A percentile compares a stretch with the other conserved stretches of the same genome.
phyloP scores from a whole-genome alignment of 2,888 invertebrate genomes.

The Phragmatobia fuliginosa region DNA sequence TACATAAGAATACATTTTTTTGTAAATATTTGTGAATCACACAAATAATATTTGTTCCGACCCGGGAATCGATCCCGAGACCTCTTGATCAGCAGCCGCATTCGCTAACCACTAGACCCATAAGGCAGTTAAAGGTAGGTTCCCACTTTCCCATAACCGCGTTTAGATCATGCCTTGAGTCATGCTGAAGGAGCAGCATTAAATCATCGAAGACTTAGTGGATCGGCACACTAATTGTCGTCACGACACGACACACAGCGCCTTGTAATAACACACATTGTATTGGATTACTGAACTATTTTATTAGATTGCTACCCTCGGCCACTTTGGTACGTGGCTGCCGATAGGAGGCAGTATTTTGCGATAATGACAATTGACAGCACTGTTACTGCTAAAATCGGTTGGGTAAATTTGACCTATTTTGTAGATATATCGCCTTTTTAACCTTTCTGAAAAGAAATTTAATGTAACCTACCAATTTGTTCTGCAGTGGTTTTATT shows the following conservation, averaged over 20 bases:
- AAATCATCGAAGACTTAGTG: slow-evolving; percentile 60
- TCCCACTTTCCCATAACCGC: neutral
- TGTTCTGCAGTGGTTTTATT: too few species aligned
- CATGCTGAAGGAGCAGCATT: slow-evolving; percentile 38
- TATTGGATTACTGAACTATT: slow-evolving; percentile 22
- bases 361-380: slow-evolving; percentile 16
- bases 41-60: too few species aligned
- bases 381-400: neutral
- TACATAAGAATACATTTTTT: too few species aligned
- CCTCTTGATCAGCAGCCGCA: too few species aligned
- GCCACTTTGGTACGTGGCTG: slow-evolving; percentile 6
- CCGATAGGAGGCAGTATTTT: slow-evolving; percentile 10
- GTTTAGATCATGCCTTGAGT: slow-evolving; percentile 12
- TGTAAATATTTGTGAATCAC: too few species aligned
- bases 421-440: too few species aligned
- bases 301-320: slow-evolving; percentile 21
- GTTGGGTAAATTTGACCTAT: neutral
- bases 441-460: too few species aligned
- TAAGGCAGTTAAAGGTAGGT: too few species aligned
- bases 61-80: too few species aligned
- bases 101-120: too few species aligned
- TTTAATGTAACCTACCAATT: too few species aligned
- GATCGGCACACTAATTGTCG: slow-evolving; percentile 59
- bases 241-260: slow-evolving; percentile 27
- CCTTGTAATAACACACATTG: slow-evolving; percentile 11